A percentile compares a stretch with the other conserved stretches of the same genome.
phyloP scores from a whole-genome alignment of 2,888 invertebrate species.

The Leucoptera coffeella region DNA sequence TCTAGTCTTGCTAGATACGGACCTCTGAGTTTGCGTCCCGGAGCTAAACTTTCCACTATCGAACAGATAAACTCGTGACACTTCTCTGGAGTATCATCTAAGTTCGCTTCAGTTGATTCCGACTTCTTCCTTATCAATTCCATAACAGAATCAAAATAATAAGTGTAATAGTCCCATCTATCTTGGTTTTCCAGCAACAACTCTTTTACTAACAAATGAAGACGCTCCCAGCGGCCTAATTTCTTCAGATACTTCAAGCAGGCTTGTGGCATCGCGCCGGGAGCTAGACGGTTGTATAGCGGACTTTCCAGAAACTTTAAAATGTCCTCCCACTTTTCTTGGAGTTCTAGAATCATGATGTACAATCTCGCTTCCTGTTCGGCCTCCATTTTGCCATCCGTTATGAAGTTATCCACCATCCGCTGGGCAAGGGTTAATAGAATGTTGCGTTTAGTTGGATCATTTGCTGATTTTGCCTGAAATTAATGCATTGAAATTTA shows the following conservation, averaged over 20 bases:
- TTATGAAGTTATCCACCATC: constrained; percentile 87
- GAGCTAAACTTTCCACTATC: constrained; percentile 41
- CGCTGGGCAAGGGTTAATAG: constrained; percentile 84
- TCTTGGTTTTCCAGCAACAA: constrained; percentile 68
- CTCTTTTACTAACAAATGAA: constrained; percentile 68
- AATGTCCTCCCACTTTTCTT: constrained; percentile 76
- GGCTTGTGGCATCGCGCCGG: constrained; percentile 61
- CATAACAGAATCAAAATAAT: constrained; percentile 67
- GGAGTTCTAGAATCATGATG: constrained; percentile 71
- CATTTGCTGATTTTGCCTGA: constrained; percentile 37
- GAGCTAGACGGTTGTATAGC: constrained; percentile 61
- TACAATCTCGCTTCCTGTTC: constrained; percentile 92
- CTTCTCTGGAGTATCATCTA: constrained; percentile 37
- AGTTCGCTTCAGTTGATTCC: constrained; percentile 10
- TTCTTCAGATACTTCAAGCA: constrained; percentile 69
- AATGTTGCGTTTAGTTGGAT: constrained; percentile 58
- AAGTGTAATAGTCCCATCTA: constrained; percentile 67
- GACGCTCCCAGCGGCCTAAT: constrained; percentile 66
- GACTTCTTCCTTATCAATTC: constrained; percentile 41
- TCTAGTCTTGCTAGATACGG: constrained; percentile 82
- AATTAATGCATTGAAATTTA: no score
- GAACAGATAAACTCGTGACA: constrained; percentile 38
- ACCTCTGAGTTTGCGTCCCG: constrained; percentile 58
- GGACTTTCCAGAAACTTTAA: constrained; percentile 75
- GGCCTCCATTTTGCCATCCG: constrained; percentile 82